Evolutionary conservation across 2,888 invertebrate genomes (phyloP).

Genomic region (Xiphydria camelus): DNA sequence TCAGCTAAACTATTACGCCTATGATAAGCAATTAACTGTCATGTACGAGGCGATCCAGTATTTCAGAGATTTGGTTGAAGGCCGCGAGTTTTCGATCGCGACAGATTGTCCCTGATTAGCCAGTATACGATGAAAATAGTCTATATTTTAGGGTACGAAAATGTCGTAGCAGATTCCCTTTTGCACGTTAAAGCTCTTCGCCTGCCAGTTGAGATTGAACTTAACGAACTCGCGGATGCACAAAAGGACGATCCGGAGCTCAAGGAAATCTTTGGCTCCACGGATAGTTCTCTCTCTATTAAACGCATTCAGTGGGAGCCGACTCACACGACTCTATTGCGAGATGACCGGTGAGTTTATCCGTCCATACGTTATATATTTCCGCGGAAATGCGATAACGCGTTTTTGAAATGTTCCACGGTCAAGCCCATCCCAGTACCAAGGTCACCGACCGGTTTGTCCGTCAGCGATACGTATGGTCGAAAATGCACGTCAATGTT

Average conservation of each 20-base stretch:
- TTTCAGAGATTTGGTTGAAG: too few relatives aligned
- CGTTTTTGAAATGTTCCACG: constrained; percentile 6
- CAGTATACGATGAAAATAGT: neutral
- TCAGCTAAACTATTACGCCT: too few relatives aligned
- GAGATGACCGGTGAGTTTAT: neutral
- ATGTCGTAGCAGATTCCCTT: constrained; percentile 10
- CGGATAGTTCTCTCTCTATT: neutral
- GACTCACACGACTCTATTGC: constrained; percentile 1
- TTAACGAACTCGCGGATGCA: neutral
- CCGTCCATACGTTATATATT: too few relatives aligned
- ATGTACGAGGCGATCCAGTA: too few relatives aligned
- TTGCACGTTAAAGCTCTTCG: constrained; percentile 3
- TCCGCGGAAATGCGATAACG: neutral
- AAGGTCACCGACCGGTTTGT: constrained; percentile 4
- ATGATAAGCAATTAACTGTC: too few relatives aligned
- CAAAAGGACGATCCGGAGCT: constrained; percentile 8
- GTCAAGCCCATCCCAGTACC: constrained; percentile 5
- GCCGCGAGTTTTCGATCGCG: too few relatives aligned
- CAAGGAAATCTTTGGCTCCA: neutral
- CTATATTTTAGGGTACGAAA: neutral
- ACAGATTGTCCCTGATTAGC: constrained; percentile 1
- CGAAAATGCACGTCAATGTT: constrained; percentile 2
- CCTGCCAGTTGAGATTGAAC: neutral
- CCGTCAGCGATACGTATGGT: constrained; percentile 7
- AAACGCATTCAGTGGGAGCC: constrained; percentile 1